Base-by-base conservation (phyloP, 2,888 invertebrate genomes). In the Chelonus formosanus region DNA sequence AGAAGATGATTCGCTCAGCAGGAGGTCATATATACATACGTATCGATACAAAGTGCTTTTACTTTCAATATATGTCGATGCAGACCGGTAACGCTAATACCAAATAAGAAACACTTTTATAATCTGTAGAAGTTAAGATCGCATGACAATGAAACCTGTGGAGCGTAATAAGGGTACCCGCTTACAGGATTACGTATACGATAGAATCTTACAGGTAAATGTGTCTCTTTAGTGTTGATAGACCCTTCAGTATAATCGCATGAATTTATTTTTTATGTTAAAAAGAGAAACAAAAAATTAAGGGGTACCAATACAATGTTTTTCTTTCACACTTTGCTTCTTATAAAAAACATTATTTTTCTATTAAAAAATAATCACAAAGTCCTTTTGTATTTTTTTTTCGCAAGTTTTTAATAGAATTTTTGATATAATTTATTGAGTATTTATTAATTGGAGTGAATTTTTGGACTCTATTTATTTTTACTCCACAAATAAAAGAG, bases 91-190 rank as follows among this genome's bases (percentile, higher is more conserved):
- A 73, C 71, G 73, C 73, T 75, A 77, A 77, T 76, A 72, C 73
- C 70, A 75, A 75, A 76, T 75, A 77, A 75, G 76, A 76, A 78
- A 79, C 75, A 78, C 79, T 78, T 20, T 81, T 78, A 75, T 79
- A 81, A 83, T 81, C 80, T 80, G 75, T 71, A 83, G 77, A 83
- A 83, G 83, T 83, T 83, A 83, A 83, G 79, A 83, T 77, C 72
- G 68, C 40, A 63, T 72, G 73, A 80, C 78, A 83, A 83, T 81
- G 73, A 77, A 70, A 59, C 74, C 71, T 74, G 73, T 78, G 77
- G 76, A 80, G 82, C 82, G 82, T 83, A 80, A 81, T 80, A 81
- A 79, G 79, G 82, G 79, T 75, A 55, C 40, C 58, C 75, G 76
- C 78, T 81, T 79, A 80, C 76, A 77, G 83, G 83, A 82, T 83